Conservation (phyloP, 2,113 vertebrate genomes). For the Ophiodon elongatus region DNA sequence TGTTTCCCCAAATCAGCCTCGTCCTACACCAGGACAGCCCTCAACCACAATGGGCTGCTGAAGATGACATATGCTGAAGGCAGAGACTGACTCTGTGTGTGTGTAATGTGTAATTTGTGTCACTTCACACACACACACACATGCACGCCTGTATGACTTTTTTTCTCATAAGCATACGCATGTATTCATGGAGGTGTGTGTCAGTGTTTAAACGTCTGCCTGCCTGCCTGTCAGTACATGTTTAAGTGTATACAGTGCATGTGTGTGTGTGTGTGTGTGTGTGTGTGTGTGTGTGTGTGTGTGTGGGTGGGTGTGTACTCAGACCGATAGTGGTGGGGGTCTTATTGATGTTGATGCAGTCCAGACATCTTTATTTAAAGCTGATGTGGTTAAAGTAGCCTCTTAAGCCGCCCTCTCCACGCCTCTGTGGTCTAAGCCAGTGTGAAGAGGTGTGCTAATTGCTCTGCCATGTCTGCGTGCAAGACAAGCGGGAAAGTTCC, state of each 20-base stretch:
- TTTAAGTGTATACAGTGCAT: constrained; percentile 41
- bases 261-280: constrained; percentile 14
- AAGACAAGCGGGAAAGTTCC: constrained; percentile 38
- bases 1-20: constrained; percentile 76
- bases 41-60: constrained; percentile 67
- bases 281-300: neutral
- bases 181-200: constrained; percentile 57
- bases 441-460: constrained; percentile 80
- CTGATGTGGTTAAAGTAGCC: constrained; percentile 79
- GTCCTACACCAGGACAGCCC: constrained; percentile 69
- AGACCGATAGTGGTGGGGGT: constrained; percentile 45
- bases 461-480: constrained; percentile 61
- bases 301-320: constrained; percentile 32
- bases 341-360: constrained; percentile 76
- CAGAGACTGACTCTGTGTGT: constrained; percentile 56
- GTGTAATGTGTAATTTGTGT: constrained; percentile 65
- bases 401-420: constrained; percentile 77
- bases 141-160: constrained; percentile 9
- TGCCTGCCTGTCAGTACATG: constrained; percentile 57
- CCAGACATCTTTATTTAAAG: constrained; percentile 82
- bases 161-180: constrained; percentile 43
- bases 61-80: constrained; percentile 79
- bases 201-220: constrained; percentile 54
- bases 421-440: constrained; percentile 79
- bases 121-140: constrained; percentile 43